These are phyloP conservation scores for Hippocampus guttulatus DNA, from an alignment of 2,113 vertebrate genomes.

Conservation along the genomic window DNA sequence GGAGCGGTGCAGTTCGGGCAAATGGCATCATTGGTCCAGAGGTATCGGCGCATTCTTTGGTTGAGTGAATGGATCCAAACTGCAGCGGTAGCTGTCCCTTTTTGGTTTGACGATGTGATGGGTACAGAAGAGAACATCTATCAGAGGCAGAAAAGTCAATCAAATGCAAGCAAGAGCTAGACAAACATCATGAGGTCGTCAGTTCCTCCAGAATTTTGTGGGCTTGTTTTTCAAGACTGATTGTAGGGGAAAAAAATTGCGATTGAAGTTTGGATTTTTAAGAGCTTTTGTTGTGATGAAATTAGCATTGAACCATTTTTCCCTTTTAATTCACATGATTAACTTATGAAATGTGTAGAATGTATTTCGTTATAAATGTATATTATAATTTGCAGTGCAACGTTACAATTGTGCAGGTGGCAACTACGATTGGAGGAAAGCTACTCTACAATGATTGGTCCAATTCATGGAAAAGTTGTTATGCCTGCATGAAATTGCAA, in stretches of 20 bases:
- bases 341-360: too few species aligned
- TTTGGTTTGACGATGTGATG: neutral
- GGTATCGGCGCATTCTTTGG: neutral
- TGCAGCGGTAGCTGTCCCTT: neutral
- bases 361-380: too few species aligned
- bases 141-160: slow-evolving; percentile 14
- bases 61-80: neutral
- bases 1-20: neutral
- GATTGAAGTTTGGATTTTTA: too few species aligned
- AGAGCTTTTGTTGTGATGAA: too few species aligned
- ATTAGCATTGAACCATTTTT: too few species aligned
- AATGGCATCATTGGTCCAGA: neutral
- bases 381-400: neutral
- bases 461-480: neutral
- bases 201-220: neutral
- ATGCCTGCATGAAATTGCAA: neutral
- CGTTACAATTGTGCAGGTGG: neutral
- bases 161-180: neutral
- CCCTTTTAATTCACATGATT: too few species aligned
- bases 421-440: neutral
- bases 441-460: neutral
- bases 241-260: too few species aligned
- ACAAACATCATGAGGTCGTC: neutral
- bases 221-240: neutral
- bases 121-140: slow-evolving; percentile 14